Base-by-base conservation (phyloP, 2,113 vertebrate genomes). In the Rhinichthys klamathensis region DNA sequence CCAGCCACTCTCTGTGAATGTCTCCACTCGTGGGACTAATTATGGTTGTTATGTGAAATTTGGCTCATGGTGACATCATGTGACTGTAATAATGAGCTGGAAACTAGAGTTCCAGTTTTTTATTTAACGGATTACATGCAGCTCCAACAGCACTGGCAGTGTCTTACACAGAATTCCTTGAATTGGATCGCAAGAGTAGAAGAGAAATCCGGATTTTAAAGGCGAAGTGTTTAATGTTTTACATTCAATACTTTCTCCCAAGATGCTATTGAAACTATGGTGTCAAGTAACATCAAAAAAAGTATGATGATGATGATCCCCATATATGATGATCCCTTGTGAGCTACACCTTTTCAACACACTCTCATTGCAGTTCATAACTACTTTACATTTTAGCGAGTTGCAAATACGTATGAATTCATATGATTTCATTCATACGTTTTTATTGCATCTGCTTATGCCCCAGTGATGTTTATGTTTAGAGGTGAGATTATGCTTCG, bases 71-170 rank as follows among this genome's bases (percentile, higher is more conserved):
- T 70, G 83, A 56, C 44, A 58, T 58, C 44, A 86, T 18, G 58
- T 80, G n/a, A 35, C n/a, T 80, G 32, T 44, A 56, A 56, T 83
- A 63, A 80, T 63, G 58, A 80, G 77, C 56, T 80, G 77, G 35
- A 80, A 80, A 63, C n/a, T 80, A 38, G 58, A 63, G 13, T 11
- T 16, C 23, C n/a, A 11, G 1, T 72, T 79, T 38, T 80, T 80
- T 61, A 63, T 41, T 32, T 0, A n/a, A 32, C 49, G 23, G 25
- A 65, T 49, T 67, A n/a, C 56, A n/a, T n/a, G n/a, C n/a, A 84
- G 27, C 30, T 73, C 16, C 63, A 79, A 15, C 30, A 16, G 13
- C 18, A 67, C 32, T 72, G 18, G 23, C 13, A 27, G 46, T 21
- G n/a, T n/a, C n/a, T n/a, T n/a, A n/a, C n/a, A n/a, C n/a, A n/a